A percentile compares a stretch with the other conserved stretches of the same genome.
These are phyloP conservation scores for Phoxinus dragarum DNA, from an alignment of 2,797 vertebrate species.

Conservation along the genomic window DNA sequence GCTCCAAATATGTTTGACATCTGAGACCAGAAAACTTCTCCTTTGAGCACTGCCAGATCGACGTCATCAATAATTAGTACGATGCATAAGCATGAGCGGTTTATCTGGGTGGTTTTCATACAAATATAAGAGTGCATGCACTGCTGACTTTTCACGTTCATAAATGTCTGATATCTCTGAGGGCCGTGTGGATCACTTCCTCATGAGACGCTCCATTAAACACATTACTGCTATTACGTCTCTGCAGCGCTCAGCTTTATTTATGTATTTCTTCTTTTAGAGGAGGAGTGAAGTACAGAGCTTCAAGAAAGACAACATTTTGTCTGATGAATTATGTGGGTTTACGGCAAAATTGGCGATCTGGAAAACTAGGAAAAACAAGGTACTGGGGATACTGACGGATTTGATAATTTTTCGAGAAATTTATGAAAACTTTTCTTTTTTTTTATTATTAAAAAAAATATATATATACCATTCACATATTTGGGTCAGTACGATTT, in stretches of 20 bases:
- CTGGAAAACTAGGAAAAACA: neutral
- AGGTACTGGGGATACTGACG: neutral
- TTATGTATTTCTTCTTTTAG: neutral
- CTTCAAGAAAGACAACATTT: neutral
- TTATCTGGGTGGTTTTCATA: constrained; percentile 10
- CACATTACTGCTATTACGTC: constrained; percentile 29
- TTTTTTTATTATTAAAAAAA: neutral
- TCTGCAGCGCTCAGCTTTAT: constrained; percentile 12
- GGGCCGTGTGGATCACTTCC: constrained; percentile 33
- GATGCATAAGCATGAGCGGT: neutral
- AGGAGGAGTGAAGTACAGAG: neutral
- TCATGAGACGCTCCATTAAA: constrained; percentile 47
- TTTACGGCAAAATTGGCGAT: neutral
- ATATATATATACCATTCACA: neutral
- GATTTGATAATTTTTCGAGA: neutral
- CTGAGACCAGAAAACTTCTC: neutral
- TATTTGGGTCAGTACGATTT: neutral
- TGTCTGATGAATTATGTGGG: neutral
- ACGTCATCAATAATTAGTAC: neutral
- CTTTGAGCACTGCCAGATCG: neutral
- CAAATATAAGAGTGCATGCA: constrained; percentile 14
- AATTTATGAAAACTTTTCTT: neutral
- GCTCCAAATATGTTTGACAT: constrained; percentile 22
- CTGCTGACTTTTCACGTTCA: constrained; percentile 24
- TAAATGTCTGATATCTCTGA: constrained; percentile 20